phyloP scores from a whole-genome alignment of 2,797 vertebrate species.

The Myotis vivesi region DNA sequence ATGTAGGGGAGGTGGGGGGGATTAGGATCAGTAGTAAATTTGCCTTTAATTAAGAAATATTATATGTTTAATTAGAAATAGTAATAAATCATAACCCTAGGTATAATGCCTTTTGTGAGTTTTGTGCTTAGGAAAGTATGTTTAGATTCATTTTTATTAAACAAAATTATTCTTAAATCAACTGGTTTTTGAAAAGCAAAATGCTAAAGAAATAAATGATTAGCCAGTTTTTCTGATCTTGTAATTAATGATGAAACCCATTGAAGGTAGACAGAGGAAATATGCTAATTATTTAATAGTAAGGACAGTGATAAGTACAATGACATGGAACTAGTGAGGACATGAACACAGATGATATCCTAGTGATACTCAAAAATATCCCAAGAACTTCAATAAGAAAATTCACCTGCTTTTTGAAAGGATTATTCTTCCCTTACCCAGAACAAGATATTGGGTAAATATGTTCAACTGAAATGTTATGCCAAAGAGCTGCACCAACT shows the following conservation, averaged over 20 bases:
- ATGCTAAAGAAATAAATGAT: background rate
- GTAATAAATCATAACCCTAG: background rate
- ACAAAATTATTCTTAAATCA: constrained; percentile 44
- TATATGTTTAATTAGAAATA: background rate
- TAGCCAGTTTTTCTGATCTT: background rate
- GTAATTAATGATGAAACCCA: background rate
- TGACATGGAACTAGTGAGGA: background rate
- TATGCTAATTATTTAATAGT: background rate
- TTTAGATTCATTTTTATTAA: constrained; percentile 17
- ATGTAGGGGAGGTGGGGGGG: background rate
- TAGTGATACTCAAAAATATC: background rate
- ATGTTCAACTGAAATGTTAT: background rate
- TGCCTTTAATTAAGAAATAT: background rate
- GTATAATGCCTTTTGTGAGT: background rate
- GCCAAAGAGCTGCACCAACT: background rate
- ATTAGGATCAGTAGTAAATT: constrained; percentile 26
- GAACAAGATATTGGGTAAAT: background rate
- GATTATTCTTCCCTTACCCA: constrained; percentile 6
- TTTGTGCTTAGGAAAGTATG: background rate
- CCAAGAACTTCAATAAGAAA: background rate
- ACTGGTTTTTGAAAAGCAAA: constrained; percentile 23
- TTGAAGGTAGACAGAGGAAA: background rate
- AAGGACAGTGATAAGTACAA: background rate
- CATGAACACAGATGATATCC: background rate
- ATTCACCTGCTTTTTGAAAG: background rate